Evolutionary conservation across 1,140 invertebrate species (phyloP), one percentile per base, ranked within the genome.

Genomic region (Drosophila fuyamai): DNA sequence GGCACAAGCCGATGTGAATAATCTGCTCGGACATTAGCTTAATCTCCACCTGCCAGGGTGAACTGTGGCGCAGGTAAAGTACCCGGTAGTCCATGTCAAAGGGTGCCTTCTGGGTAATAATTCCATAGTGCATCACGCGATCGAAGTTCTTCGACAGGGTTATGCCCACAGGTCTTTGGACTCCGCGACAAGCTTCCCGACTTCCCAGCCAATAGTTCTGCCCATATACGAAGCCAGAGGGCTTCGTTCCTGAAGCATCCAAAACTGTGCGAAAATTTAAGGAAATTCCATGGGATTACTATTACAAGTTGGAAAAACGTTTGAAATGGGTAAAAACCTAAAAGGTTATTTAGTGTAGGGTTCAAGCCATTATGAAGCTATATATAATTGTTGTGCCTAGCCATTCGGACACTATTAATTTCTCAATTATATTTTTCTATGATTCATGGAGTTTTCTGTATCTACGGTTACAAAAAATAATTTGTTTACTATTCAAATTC

Each of bases 201-300:
- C 92, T 92, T 43, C 92, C 92, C 46, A 92, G 67, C 92, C 92
- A 92, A 40, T 90, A 92, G 75, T 92, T 92, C 27, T 92, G 89
- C 27, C 92, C 92, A 48, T 86, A 92, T 1, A 92, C 71, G 54
- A 92, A 92, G 8, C 92, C 92, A 2, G 92, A 81, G 0, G 89
- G 80, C 29, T 91, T 88, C 2, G 79, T 82, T 6, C 90, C 92
- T 7, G 92, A 92, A 4, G 92, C 91, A 65, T 92, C 92, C 7
- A 92, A 74, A 9, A 91, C 92, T 92, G 59, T 1, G 57, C 75
- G 16, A 16, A 27, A 41, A 8, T 43, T 36, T 16, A 5, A 3
- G 27, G 16, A n/a, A 32, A 38, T 18, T 38, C 18, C 14, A 36
- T 51, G 8, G 8, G 8, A 9, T 35, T 18, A 23, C 23, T 23